Percentiles rank a stretch among this genome's conserved stretches.
phyloP scores from a whole-genome alignment of 1,140 invertebrate species.

The Acromyrmex heyeri region DNA sequence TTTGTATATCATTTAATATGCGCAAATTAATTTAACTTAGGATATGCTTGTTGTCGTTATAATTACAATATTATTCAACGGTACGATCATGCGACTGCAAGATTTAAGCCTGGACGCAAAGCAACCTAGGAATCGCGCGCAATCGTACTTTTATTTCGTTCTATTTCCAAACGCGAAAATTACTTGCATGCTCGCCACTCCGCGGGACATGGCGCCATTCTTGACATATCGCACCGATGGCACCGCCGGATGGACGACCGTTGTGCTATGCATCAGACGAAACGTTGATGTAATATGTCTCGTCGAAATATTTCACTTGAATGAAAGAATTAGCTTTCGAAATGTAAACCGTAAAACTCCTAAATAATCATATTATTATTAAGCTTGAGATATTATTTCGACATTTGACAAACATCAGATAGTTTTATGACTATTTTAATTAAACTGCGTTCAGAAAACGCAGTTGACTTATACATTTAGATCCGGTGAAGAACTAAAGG shows the following conservation, averaged over 20 bases:
- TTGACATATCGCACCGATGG: constrained; percentile 73
- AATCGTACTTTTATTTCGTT: constrained; percentile 72
- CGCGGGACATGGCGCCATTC: constrained; percentile 71
- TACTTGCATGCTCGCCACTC: constrained; percentile 66
- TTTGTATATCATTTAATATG: neutral
- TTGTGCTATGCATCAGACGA: constrained; percentile 6
- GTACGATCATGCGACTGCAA: neutral
- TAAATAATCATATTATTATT: neutral
- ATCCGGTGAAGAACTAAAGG: too few species aligned
- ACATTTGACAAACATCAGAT: neutral
- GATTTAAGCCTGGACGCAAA: constrained; percentile 17
- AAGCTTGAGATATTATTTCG: neutral
- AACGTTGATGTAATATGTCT: constrained; percentile 3
- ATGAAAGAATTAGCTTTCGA: neutral
- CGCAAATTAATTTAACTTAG: neutral
- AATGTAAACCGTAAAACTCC: neutral
- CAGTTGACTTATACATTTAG: too few species aligned
- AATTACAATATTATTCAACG: neutral
- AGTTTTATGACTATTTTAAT: neutral
- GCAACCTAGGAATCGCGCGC: constrained; percentile 43
- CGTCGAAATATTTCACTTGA: neutral
- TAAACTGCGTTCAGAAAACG: too few species aligned
- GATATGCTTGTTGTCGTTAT: neutral
- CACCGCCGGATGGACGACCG: constrained; percentile 26
- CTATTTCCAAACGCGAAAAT: constrained; percentile 78